Percentiles rank a stretch among this genome's conserved stretches.
Conservation (phyloP, 2,888 invertebrate species). For the Brenthis hecate region DNA sequence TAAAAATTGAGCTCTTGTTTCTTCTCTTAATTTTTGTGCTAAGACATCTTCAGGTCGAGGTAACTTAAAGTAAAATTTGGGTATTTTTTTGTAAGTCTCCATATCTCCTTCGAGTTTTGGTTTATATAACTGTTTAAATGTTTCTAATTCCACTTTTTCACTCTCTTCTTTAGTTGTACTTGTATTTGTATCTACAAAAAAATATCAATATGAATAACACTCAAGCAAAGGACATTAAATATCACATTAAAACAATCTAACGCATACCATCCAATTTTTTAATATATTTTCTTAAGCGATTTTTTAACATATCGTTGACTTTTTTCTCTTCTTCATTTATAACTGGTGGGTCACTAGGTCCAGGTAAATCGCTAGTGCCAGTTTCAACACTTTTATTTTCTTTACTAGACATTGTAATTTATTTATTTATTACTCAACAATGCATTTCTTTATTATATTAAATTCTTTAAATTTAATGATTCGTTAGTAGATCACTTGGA, state of each 20-base stretch:
- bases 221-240: background rate
- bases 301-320: slow-evolving; percentile 71
- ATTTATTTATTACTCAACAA: background rate
- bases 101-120: slow-evolving; percentile 72
- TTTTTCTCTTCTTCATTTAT: slow-evolving; percentile 50
- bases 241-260: background rate
- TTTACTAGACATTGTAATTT: slow-evolving; percentile 47
- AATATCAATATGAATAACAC: background rate
- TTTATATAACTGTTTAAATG: slow-evolving; percentile 81
- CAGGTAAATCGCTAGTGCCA: slow-evolving; percentile 42
- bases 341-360: slow-evolving; percentile 20
- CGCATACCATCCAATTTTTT: slow-evolving; percentile 74
- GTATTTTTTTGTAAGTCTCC: slow-evolving; percentile 84
- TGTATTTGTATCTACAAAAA: slow-evolving; percentile 60
- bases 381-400: slow-evolving; percentile 49
- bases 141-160: slow-evolving; percentile 75
- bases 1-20: slow-evolving; percentile 92
- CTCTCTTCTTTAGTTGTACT: slow-evolving; percentile 72
- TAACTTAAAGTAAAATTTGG: slow-evolving; percentile 89
- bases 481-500: too few relatives aligned
- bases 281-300: slow-evolving; percentile 74
- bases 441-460: too few relatives aligned
- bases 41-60: slow-evolving; percentile 90
- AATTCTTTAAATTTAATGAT: too few relatives aligned
- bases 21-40: slow-evolving; percentile 92